Percentiles rank a stretch among this genome's conserved stretches.
Conservation (phyloP, 2,888 invertebrate genomes). For the Tenthredo distinguenda region DNA sequence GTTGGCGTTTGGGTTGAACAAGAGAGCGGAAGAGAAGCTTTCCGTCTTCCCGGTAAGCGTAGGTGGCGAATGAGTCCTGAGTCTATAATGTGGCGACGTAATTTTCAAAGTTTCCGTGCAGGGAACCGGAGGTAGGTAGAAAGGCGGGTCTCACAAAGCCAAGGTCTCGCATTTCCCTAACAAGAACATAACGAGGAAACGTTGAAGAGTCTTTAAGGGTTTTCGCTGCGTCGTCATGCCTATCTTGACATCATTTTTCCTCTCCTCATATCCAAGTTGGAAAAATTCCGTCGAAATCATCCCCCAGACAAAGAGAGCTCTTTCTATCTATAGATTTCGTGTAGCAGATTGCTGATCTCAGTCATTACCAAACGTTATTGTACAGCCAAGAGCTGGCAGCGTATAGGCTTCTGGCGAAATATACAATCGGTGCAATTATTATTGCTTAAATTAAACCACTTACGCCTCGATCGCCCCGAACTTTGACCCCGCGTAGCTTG, state of each 20-base stretch:
- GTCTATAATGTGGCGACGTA: slow-evolving; percentile 16
- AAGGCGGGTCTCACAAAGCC: background rate
- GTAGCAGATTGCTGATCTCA: slow-evolving; percentile 40
- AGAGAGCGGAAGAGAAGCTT: slow-evolving; percentile 27
- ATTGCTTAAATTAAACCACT: background rate
- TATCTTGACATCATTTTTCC: slow-evolving; percentile 20
- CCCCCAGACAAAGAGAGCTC: background rate
- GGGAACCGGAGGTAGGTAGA: background rate
- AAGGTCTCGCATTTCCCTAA: background rate
- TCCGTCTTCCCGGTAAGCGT: background rate
- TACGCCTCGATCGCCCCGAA: background rate
- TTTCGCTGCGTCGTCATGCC: background rate
- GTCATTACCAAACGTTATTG: slow-evolving; percentile 32
- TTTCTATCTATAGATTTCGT: slow-evolving; percentile 32
- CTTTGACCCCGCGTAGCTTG: background rate
- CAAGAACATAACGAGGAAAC: slow-evolving; percentile 36
- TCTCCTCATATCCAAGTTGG: background rate
- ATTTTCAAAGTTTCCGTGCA: slow-evolving; percentile 20
- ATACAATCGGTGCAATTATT: background rate
- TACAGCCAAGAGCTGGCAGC: slow-evolving; percentile 3
- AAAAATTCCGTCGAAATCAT: background rate
- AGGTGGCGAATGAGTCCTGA: background rate
- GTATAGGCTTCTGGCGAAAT: slow-evolving; percentile 12
- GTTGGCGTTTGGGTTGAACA: slow-evolving; percentile 25
- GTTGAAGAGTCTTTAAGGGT: background rate